Evolutionary conservation across 2,888 invertebrate species (phyloP).

Genomic region (Xestobium rufovillosum): DNA sequence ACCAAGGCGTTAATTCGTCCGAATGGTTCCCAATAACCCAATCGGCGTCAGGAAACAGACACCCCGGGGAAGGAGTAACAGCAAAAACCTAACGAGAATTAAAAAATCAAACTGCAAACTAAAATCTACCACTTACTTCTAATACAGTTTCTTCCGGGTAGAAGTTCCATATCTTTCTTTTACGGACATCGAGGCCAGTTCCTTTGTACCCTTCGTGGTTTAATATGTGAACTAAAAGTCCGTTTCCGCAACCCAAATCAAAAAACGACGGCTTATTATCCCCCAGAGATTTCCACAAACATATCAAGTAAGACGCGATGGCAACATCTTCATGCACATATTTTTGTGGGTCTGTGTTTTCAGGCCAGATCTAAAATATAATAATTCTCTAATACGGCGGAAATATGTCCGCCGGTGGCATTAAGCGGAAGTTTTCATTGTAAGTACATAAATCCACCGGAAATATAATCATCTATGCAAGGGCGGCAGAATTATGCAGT

Average conservation of each 20-base stretch:
- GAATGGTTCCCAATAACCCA: constrained; percentile 99
- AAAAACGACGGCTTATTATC: constrained; percentile 57
- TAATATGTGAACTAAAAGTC: constrained; percentile 81
- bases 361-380: constrained; percentile 72
- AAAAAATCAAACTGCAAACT: constrained; percentile 2
- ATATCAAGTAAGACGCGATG: constrained; percentile 79
- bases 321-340: constrained; percentile 96
- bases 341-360: constrained; percentile 88
- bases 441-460: no score
- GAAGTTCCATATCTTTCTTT: constrained; percentile 81
- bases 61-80: constrained; percentile 60
- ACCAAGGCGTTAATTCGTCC: constrained; percentile 98
- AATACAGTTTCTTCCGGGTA: constrained; percentile 60
- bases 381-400: not conserved
- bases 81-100: constrained; percentile 48
- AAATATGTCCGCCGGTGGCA: no score
- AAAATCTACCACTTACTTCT: constrained; percentile 45
- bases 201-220: constrained; percentile 76
- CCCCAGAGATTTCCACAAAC: constrained; percentile 62
- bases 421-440: no score
- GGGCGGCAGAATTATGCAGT: no score
- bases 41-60: constrained; percentile 64
- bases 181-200: constrained; percentile 75
- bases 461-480: no score
- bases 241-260: constrained; percentile 97